Conservation (phyloP, 2,797 vertebrate species). For the Esox masquinongy region DNA sequence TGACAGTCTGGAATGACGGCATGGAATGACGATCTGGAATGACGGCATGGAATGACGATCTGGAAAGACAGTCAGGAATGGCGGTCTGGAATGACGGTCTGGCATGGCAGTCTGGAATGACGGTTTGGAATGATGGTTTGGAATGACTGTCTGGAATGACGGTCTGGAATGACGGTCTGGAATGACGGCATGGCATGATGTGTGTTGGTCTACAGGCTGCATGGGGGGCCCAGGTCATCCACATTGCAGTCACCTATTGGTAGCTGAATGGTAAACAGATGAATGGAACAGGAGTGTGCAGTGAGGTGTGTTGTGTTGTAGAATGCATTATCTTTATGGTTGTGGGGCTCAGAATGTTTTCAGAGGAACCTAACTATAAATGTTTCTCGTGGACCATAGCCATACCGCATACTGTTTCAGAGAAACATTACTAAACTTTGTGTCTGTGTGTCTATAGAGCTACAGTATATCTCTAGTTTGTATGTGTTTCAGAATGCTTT, state of each 20-base stretch:
- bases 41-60: conserved; percentile 50
- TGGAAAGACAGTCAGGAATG: too few species aligned
- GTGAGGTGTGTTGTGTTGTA: too few species aligned
- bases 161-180: too few species aligned
- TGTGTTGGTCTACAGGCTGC: conserved; percentile 48
- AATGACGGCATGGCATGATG: too few species aligned
- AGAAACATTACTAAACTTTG: not conserved
- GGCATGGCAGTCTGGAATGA: conserved; percentile 67
- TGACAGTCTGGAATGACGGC: conserved; percentile 48
- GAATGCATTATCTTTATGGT: too few species aligned
- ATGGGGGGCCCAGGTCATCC: conserved; percentile 57
- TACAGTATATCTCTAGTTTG: not conserved
- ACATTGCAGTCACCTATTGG: too few species aligned
- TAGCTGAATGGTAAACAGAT: conserved; percentile 9
- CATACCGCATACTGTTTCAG: not conserved
- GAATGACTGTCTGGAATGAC: conserved; percentile 56
- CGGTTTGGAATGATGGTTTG: conserved; percentile 55
- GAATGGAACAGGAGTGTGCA: too few species aligned
- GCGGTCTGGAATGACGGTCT: conserved; percentile 3
- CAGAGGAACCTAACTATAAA: too few species aligned
- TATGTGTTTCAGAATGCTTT: conserved; percentile 93
- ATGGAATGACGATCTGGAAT: conserved; percentile 59
- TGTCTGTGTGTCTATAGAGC: conserved; percentile 7
- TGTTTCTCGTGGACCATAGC: too few species aligned
- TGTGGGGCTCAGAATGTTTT: too few species aligned